Conservation (phyloP, 2,797 vertebrate species). For the Chaetophractus vellerosus region DNA sequence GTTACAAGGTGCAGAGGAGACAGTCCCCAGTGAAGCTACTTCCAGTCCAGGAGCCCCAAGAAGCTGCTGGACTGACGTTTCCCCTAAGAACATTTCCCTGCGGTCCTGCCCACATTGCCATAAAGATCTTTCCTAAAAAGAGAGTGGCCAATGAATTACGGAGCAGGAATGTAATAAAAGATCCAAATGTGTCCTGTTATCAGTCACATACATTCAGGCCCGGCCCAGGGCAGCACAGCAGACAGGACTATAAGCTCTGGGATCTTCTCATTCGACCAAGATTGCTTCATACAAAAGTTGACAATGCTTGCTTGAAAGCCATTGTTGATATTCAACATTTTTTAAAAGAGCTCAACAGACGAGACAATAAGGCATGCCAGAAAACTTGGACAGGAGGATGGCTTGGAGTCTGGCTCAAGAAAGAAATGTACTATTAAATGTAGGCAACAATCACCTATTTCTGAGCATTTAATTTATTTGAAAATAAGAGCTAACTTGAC, state of each 20-base stretch:
- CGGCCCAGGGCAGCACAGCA: conserved; percentile 91
- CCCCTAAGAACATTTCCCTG: conserved; percentile 87
- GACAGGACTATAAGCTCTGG: conserved; percentile 94
- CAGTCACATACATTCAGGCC: conserved; percentile 92
- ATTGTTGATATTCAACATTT: conserved; percentile 99
- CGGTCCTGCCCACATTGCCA: conserved; percentile 72
- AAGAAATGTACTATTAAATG: conserved; percentile 88
- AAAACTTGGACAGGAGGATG: conserved; percentile 98
- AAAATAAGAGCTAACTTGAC: conserved; percentile 74
- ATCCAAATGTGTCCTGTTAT: conserved; percentile 91
- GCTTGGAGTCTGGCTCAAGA: conserved; percentile 94
- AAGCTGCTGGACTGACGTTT: conserved; percentile 73
- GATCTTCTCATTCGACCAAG: conserved; percentile 98
- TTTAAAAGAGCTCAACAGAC: conserved; percentile 99
- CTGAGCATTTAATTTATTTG: conserved; percentile 81
- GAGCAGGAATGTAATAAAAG: conserved; percentile 89
- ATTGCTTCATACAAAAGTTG: conserved; percentile 99
- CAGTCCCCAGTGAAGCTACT: conserved; percentile 70
- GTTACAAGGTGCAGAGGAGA: conserved; percentile 66
- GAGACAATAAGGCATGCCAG: conserved; percentile 97
- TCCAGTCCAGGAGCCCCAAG: not conserved
- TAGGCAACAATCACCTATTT: conserved; percentile 76
- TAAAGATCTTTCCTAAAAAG: conserved; percentile 88
- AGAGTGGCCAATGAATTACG: conserved; percentile 90
- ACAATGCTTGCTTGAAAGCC: conserved; percentile 98